phyloP scores from a whole-genome alignment of 92 coral and sea anemone genomes.

The Galaxea fascicularis region DNA sequence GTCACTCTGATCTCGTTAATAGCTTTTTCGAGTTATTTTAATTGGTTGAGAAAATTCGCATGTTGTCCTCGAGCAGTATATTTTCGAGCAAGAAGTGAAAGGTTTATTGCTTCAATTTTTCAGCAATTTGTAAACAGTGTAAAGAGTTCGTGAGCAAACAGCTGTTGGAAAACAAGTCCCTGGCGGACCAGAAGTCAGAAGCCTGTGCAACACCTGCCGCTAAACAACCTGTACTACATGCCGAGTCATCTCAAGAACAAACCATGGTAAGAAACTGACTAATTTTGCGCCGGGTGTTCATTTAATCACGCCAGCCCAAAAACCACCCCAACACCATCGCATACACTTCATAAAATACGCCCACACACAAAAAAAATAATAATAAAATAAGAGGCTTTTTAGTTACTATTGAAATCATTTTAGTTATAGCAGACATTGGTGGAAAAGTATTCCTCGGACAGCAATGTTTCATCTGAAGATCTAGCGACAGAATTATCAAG shows the following conservation, averaged over 20 bases:
- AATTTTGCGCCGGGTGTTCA: background rate
- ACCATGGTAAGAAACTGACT: slow-evolving; percentile 15
- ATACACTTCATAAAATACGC: background rate
- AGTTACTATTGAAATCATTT: background rate
- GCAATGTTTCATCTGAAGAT: background rate
- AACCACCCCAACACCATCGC: background rate
- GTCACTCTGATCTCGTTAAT: background rate
- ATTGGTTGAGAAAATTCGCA: slow-evolving; percentile 6
- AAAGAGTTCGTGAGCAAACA: slow-evolving; percentile 34
- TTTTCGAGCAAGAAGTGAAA: background rate
- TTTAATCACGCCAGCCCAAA: slow-evolving; percentile 2
- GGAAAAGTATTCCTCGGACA: slow-evolving; percentile 3
- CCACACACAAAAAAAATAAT: background rate
- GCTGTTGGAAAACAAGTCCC: slow-evolving; percentile 4
- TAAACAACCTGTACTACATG: background rate
- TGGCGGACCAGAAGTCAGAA: background rate
- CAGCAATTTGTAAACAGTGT: slow-evolving; percentile 41
- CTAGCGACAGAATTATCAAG: slow-evolving; percentile 5
- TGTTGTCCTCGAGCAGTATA: background rate
- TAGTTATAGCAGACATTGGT: background rate
- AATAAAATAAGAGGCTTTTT: background rate
- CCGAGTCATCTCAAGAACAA: background rate
- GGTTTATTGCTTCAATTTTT: slow-evolving; percentile 2
- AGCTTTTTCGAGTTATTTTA: background rate
- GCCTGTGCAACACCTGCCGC: background rate